phyloP scores from a whole-genome alignment of 2,888 invertebrate species.

The Baccha elongata region DNA sequence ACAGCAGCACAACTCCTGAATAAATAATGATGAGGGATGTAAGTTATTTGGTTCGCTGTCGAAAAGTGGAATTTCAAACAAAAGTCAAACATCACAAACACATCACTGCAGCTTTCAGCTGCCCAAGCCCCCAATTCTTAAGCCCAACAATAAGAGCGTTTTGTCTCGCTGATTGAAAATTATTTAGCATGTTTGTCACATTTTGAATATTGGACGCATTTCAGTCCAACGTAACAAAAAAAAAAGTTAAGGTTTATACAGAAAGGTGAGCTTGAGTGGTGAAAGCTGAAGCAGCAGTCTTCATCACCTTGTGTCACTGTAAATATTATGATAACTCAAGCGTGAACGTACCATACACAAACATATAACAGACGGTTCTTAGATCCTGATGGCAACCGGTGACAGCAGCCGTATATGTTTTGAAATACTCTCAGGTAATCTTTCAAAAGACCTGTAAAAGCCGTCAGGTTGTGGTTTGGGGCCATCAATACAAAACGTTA shows the following conservation, averaged over 20 bases:
- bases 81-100: conserved; percentile 52
- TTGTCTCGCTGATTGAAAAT: conserved; percentile 66
- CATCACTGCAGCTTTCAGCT: not conserved
- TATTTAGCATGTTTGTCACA: conserved; percentile 70
- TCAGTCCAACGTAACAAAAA: not conserved
- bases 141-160: not conserved
- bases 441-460: conserved; percentile 56
- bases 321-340: conserved; percentile 65
- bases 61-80: conserved; percentile 42
- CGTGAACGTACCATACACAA: conserved; percentile 23
- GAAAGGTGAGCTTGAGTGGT: conserved; percentile 12
- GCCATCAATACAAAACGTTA: conserved; percentile 44
- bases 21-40: conserved; percentile 53
- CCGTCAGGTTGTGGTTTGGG: conserved; percentile 33
- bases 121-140: not conserved
- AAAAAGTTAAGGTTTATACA: not conserved
- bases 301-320: conserved; percentile 57
- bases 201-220: conserved; percentile 59
- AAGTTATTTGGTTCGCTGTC: conserved; percentile 37
- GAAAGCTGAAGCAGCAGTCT: conserved; percentile 28
- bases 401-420: conserved; percentile 48
- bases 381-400: conserved; percentile 32
- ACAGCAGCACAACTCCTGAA: conserved; percentile 49
- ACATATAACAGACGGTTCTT: conserved; percentile 51
- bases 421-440: conserved; percentile 61